Conservation (phyloP, 1,140 invertebrate genomes). For the Rhopalosiphum padi region DNA sequence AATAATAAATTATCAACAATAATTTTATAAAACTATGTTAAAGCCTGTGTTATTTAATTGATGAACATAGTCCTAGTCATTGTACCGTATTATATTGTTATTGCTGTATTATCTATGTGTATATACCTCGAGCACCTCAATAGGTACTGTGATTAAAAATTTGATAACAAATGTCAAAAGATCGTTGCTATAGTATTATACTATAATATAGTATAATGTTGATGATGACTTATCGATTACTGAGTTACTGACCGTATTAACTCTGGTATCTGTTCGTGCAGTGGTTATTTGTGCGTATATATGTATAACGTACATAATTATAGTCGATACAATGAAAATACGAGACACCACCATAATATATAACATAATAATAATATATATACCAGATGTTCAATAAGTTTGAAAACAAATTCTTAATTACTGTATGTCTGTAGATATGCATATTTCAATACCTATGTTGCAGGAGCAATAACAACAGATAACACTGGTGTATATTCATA, state of each 20-base stretch:
- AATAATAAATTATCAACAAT: not conserved
- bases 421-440: no score
- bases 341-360: not conserved
- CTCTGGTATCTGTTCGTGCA: no score
- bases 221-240: not conserved
- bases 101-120: not conserved
- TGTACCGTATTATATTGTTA: not conserved
- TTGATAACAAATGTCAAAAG: not conserved
- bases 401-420: no score
- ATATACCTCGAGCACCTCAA: not conserved
- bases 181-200: not conserved
- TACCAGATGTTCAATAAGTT: no score
- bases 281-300: no score
- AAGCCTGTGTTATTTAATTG: not conserved
- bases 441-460: no score
- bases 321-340: not conserved
- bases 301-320: not conserved
- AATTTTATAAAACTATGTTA: not conserved
- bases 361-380: not conserved
- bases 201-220: not conserved
- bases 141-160: no score
- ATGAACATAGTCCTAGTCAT: not conserved
- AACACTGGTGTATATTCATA: no score
- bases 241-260: no score
- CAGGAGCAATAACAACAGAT: no score